Percentiles rank a stretch among this genome's conserved stretches.
Evolutionary conservation across 2,888 invertebrate genomes (phyloP).

Genomic region (Caenorhabditis becei): DNA sequence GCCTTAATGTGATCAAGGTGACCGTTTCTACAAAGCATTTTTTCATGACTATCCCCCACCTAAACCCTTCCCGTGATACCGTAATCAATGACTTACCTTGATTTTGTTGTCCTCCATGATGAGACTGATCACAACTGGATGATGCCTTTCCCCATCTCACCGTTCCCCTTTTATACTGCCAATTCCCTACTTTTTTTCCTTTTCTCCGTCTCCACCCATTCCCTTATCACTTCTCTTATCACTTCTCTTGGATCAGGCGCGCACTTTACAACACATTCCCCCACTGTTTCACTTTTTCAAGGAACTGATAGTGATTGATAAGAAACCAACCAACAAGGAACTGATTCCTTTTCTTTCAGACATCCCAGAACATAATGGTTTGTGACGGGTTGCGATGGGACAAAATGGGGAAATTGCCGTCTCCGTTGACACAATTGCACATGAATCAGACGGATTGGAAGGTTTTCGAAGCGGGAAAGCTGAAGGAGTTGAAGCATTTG

Average conservation of each 20-base stretch:
- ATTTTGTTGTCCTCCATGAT: conserved; percentile 66
- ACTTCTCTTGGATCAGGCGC: neutral
- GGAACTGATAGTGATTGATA: conserved; percentile 33
- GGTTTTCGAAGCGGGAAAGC: conserved; percentile 36
- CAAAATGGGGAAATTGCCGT: conserved; percentile 58
- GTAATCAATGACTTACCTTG: conserved; percentile 41
- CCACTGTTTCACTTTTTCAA: conserved; percentile 24
- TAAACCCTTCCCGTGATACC: neutral
- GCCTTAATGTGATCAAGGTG: too few species aligned
- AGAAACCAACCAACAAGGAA: conserved; percentile 26
- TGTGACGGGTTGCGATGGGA: conserved; percentile 66
- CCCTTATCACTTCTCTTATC: conserved; percentile 5
- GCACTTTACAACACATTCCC: conserved; percentile 36
- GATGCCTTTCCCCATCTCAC: conserved; percentile 27
- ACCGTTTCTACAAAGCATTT: too few species aligned
- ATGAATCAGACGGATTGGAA: conserved; percentile 68
- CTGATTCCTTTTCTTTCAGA: conserved; percentile 57
- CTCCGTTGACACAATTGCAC: conserved; percentile 59
- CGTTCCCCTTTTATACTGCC: conserved; percentile 40
- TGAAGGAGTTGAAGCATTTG: conserved; percentile 42
- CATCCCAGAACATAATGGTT: conserved; percentile 62
- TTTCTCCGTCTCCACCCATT: conserved; percentile 12
- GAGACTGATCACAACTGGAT: conserved; percentile 39
- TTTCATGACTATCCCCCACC: too few species aligned
- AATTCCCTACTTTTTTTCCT: neutral